These are phyloP conservation scores for Neodiprion pinetum DNA, from an alignment of 1,140 invertebrate genomes.

Conservation along the genomic window DNA sequence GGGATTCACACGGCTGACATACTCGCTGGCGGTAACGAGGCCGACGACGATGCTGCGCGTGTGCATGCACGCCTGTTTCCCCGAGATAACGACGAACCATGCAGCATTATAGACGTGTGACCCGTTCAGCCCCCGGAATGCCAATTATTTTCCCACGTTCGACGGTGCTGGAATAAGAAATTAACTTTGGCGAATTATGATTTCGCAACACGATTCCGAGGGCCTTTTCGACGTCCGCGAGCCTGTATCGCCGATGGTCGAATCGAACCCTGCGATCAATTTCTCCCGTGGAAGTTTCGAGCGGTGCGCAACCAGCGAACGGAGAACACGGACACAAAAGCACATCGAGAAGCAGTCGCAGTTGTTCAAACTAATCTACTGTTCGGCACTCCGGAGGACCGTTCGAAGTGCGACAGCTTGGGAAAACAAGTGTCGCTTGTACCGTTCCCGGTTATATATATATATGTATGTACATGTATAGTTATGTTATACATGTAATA, in stretches of 20 bases:
- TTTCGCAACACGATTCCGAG: no score
- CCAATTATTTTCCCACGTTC: not conserved
- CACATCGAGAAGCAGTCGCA: not conserved
- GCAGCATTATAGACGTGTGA: not conserved
- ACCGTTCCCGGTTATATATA: no score
- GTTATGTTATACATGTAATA: no score
- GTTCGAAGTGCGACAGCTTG: not conserved
- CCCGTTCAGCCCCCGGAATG: not conserved
- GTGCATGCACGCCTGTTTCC: not conserved
- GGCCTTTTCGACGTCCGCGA: not conserved
- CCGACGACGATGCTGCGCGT: not conserved
- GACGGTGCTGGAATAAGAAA: not conserved
- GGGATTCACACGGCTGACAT: no score
- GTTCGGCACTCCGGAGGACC: not conserved
- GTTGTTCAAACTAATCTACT: constrained; percentile 1
- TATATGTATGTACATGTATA: no score
- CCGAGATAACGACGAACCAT: not conserved
- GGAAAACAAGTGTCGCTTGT: not conserved
- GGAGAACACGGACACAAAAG: not conserved
- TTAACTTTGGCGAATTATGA: no score
- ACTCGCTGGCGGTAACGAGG: not conserved
- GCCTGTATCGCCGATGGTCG: not conserved
- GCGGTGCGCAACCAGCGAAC: not conserved
- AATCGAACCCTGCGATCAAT: not conserved
- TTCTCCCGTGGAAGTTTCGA: not conserved